A percentile compares a stretch with the other conserved stretches of the same genome.
phyloP scores from a whole-genome alignment of 2,113 vertebrate genomes.

The Thamnaconus septentrionalis region DNA sequence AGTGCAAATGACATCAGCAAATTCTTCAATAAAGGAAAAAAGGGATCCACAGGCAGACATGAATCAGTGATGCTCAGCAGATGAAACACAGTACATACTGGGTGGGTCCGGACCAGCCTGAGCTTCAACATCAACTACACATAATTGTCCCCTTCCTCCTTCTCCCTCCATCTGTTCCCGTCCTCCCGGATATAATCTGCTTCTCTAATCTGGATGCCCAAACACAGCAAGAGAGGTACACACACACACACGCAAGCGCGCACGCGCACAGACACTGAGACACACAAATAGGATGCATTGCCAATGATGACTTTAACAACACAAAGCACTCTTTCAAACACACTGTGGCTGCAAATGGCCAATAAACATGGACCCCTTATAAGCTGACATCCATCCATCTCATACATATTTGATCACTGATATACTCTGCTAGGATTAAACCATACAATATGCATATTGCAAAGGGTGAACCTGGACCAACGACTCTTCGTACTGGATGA shows the following conservation, averaged over 20 bases:
- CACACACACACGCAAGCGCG: not conserved
- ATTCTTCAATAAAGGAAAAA: not conserved
- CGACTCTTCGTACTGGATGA: too few species aligned
- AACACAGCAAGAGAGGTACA: conserved; percentile 25
- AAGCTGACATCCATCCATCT: too few species aligned
- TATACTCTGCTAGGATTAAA: too few species aligned
- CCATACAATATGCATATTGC: too few species aligned
- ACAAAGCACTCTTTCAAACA: not conserved
- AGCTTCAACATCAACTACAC: conserved; percentile 35
- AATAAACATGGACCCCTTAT: too few species aligned
- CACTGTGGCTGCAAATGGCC: not conserved
- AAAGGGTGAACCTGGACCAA: too few species aligned
- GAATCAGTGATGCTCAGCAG: conserved; percentile 19
- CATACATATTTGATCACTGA: too few species aligned
- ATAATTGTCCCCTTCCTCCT: conserved; percentile 61
- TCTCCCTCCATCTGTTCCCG: conserved; percentile 45
- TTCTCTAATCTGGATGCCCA: conserved; percentile 51
- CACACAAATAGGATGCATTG: not conserved
- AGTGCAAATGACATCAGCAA: not conserved
- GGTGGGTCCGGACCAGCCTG: conserved; percentile 19
- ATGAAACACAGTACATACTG: conserved; percentile 27
- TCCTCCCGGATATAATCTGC: conserved; percentile 40
- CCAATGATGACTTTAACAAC: not conserved
- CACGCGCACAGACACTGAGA: not conserved
- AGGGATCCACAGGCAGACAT: conserved; percentile 7